Percentiles rank a stretch among this genome's conserved stretches.
phyloP scores from a whole-genome alignment of 2,888 invertebrate genomes.

The Tinea semifulvella region DNA sequence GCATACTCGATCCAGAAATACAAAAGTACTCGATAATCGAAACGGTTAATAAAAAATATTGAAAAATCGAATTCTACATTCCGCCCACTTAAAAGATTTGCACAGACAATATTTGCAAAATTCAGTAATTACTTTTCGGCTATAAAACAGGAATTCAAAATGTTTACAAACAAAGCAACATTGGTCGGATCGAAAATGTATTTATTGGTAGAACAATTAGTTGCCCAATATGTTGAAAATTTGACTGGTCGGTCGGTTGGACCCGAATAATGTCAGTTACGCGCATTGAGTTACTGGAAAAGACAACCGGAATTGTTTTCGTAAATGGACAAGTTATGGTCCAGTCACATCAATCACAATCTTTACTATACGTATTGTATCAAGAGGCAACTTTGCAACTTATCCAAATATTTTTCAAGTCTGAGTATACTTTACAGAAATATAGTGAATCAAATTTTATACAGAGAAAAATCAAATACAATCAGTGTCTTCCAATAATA shows the following conservation, averaged over 20 bases:
- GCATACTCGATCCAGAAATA: no score
- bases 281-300: no score
- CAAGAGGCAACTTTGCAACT: no score
- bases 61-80: neutral
- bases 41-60: neutral
- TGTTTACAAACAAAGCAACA: slow-evolving; percentile 7
- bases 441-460: no score
- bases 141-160: slow-evolving; percentile 10
- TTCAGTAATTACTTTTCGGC: slow-evolving; percentile 3
- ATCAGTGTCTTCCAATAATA: no score
- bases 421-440: no score
- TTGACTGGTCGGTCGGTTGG: slow-evolving; percentile 10
- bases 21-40: no score
- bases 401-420: no score
- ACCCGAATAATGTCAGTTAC: slow-evolving; percentile 17
- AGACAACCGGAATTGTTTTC: neutral
- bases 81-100: neutral
- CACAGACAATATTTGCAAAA: neutral
- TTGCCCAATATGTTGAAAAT: slow-evolving; percentile 11
- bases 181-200: neutral
- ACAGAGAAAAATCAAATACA: no score
- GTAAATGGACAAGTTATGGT: no score
- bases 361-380: no score
- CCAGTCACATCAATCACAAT: no score
- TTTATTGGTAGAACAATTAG: slow-evolving; percentile 10